Evolutionary conservation across 1,140 invertebrate genomes (phyloP).

Genomic region (Propsilocerus akamusi): DNA sequence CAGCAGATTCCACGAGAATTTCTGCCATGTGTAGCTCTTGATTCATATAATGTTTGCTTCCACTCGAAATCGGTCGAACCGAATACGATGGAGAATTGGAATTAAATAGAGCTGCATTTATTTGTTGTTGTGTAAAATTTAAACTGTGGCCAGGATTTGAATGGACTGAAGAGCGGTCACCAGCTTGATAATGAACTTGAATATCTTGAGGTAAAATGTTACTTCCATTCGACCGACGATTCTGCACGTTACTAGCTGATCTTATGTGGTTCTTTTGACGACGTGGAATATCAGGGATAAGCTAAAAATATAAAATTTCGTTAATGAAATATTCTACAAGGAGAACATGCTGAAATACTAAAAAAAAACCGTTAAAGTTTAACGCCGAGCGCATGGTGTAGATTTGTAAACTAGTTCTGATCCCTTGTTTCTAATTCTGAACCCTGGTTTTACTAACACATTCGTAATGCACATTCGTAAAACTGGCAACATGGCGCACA

Average conservation of each 20-base stretch:
- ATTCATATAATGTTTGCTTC: conserved; percentile 4
- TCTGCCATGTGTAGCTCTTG: conserved; percentile 21
- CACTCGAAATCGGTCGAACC: neutral
- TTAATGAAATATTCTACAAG: too few species aligned
- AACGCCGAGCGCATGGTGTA: too few species aligned
- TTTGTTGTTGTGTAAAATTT: conserved; percentile 6
- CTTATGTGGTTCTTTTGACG: neutral
- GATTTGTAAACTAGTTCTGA: too few species aligned
- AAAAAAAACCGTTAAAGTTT: too few species aligned
- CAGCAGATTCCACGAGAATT: conserved; percentile 19
- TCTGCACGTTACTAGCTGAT: neutral
- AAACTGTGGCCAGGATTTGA: conserved; percentile 3
- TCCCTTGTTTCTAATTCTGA: too few species aligned
- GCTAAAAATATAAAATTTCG: too few species aligned
- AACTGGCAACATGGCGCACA: too few species aligned
- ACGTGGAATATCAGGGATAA: neutral
- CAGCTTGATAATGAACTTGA: neutral
- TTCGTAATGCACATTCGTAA: too few species aligned
- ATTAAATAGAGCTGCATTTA: conserved; percentile 5
- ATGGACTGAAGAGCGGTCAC: neutral
- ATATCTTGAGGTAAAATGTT: neutral
- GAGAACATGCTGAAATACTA: too few species aligned
- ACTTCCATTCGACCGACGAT: neutral
- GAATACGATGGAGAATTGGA: conserved; percentile 1
- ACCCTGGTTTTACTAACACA: too few species aligned